These are phyloP conservation scores for Ischnus inquisitorius DNA, from an alignment of 2,888 invertebrate species.

Conservation along the genomic window DNA sequence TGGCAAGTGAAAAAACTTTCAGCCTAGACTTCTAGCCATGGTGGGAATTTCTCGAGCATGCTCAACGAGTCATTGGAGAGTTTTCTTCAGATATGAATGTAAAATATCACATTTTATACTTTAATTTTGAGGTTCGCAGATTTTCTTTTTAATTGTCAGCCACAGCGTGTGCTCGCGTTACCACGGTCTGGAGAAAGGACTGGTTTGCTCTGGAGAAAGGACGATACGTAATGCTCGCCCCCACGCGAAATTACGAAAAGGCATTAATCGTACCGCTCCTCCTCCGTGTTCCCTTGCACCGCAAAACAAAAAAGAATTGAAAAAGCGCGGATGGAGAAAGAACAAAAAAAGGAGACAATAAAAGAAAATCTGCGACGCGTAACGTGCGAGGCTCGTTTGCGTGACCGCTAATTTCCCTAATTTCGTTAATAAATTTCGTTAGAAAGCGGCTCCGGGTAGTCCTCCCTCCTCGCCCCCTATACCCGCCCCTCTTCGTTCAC, in stretches of 20 bases:
- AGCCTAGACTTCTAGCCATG: not conserved
- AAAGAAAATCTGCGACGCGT: constrained; percentile 70
- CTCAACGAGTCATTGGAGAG: not conserved
- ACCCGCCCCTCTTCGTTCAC: constrained; percentile 56
- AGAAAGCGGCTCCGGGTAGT: constrained; percentile 51
- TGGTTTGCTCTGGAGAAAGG: constrained; percentile 36
- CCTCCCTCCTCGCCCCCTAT: constrained; percentile 2
- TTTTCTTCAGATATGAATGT: not conserved
- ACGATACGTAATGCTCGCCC: constrained; percentile 33
- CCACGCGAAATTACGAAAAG: constrained; percentile 61
- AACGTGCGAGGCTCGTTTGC: constrained; percentile 68
- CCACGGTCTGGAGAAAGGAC: constrained; percentile 11
- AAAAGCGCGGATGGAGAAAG: constrained; percentile 48
- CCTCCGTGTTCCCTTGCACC: constrained; percentile 29
- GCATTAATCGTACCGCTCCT: constrained; percentile 62
- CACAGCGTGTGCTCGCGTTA: constrained; percentile 22
- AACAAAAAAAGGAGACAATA: constrained; percentile 41
- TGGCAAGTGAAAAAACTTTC: not conserved
- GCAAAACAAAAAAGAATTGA: constrained; percentile 36
- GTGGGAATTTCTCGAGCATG: not conserved
- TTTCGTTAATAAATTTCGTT: constrained; percentile 81
- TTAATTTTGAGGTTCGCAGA: constrained; percentile 8
- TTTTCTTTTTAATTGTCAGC: constrained; percentile 49
- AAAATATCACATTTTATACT: constrained; percentile 4
- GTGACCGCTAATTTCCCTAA: constrained; percentile 80